Percentiles rank a stretch among this genome's conserved stretches.
phyloP scores from a whole-genome alignment of 2,113 vertebrate genomes.

The Hymenochirus boettgeri region DNA sequence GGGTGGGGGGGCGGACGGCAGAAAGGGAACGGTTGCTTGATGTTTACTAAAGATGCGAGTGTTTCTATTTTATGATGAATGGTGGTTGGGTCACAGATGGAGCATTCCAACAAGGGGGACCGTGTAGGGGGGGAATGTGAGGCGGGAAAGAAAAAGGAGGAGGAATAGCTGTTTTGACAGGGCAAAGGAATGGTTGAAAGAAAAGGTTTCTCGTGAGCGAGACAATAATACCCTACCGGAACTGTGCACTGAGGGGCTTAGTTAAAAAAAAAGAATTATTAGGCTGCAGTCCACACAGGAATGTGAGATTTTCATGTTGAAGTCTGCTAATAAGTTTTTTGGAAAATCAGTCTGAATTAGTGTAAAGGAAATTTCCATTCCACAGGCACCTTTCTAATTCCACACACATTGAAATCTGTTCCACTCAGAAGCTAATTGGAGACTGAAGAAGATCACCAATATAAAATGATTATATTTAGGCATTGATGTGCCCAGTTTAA shows the following conservation, averaged over 20 bases:
- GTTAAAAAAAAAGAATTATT: conserved; percentile 23
- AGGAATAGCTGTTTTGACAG: conserved; percentile 25
- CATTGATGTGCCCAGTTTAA: too few relatives aligned
- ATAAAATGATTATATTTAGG: too few relatives aligned
- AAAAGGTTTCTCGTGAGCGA: conserved; percentile 34
- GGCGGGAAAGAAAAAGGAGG: conserved; percentile 8
- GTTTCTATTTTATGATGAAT: conserved; percentile 35
- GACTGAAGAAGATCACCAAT: too few relatives aligned
- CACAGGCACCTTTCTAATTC: not conserved
- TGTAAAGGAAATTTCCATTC: not conserved
- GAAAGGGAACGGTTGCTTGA: conserved; percentile 7
- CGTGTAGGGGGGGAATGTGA: conserved; percentile 30
- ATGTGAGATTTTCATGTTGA: conserved; percentile 24
- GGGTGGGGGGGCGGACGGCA: not conserved
- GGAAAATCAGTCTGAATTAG: not conserved
- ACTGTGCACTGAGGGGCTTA: conserved; percentile 9
- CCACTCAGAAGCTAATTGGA: too few relatives aligned
- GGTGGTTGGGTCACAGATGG: conserved; percentile 11
- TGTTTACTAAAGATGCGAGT: conserved; percentile 8
- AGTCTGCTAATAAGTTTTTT: not conserved
- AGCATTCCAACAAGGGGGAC: conserved; percentile 32
- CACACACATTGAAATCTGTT: too few relatives aligned
- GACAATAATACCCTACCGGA: conserved; percentile 33
- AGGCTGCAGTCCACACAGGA: conserved; percentile 22
- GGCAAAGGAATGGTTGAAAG: conserved; percentile 17